Evolutionary conservation across 2,888 invertebrate genomes (phyloP).

Genomic region (Zhuqinia jingwanae): DNA sequence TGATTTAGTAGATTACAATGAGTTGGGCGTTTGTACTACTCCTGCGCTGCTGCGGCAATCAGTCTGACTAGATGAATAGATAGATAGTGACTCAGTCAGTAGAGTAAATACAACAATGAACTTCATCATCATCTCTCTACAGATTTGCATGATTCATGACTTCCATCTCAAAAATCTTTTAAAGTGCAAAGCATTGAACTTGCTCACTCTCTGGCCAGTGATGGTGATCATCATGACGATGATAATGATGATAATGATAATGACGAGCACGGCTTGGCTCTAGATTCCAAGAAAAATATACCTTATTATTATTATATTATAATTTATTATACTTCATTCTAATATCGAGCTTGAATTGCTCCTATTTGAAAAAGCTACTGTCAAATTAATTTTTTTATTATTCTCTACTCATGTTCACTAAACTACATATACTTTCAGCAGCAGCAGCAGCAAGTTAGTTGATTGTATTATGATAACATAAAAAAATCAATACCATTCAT

Average conservation of each 20-base stretch:
- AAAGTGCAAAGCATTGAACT: neutral
- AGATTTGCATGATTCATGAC: conserved; percentile 39
- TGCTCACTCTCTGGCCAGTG: neutral
- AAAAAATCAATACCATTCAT: neutral
- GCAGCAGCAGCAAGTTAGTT: no score
- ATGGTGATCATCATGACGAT: neutral
- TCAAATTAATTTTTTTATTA: conserved; percentile 45
- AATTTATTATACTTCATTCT: conserved; percentile 23
- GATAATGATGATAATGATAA: conserved; percentile 9
- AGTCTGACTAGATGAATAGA: neutral
- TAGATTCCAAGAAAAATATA: neutral
- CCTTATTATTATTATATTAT: conserved; percentile 8
- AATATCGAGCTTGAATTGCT: conserved; percentile 13
- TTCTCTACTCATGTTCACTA: neutral
- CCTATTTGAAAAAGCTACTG: conserved; percentile 41
- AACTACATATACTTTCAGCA: neutral
- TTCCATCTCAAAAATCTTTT: neutral
- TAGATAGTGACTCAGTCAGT: conserved; percentile 47
- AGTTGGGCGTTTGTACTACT: conserved; percentile 32
- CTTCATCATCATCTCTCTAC: neutral
- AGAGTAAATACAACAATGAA: conserved; percentile 10
- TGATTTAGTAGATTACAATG: conserved; percentile 33
- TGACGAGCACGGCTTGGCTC: conserved; percentile 21
- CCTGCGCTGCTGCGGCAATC: neutral
- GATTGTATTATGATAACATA: conserved; percentile 17